Percentiles rank a stretch among this genome's conserved stretches.
Evolutionary conservation across 2,797 vertebrate genomes (phyloP).

Genomic region (Leptodactylus fallax): DNA sequence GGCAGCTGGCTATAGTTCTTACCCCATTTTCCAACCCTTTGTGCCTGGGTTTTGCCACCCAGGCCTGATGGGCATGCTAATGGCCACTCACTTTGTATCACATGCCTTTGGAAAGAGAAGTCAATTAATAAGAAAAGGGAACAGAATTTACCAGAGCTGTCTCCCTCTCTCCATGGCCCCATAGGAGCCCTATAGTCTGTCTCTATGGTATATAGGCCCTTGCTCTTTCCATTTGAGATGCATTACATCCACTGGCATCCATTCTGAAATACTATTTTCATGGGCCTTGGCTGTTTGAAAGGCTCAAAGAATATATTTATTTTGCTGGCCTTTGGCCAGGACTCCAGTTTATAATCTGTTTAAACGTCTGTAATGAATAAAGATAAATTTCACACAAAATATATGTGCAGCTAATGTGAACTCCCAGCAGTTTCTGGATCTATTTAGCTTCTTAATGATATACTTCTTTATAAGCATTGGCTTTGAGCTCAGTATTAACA

Average conservation of each 20-base stretch:
- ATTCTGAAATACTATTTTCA: conserved; percentile 1
- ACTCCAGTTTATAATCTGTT: conserved; percentile 25
- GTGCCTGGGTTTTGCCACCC: too few species aligned
- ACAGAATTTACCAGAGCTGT: too few species aligned
- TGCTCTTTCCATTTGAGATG: not conserved
- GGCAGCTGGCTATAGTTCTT: too few species aligned
- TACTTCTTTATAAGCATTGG: not conserved
- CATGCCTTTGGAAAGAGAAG: too few species aligned
- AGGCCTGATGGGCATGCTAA: too few species aligned
- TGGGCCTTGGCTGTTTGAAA: not conserved
- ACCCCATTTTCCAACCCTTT: too few species aligned
- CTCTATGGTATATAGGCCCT: not conserved
- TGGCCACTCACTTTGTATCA: too few species aligned
- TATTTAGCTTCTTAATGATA: not conserved
- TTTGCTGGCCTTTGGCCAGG: conserved; percentile 21
- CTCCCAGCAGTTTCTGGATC: not conserved
- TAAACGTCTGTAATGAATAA: conserved; percentile 33
- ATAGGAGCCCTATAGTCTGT: not conserved
- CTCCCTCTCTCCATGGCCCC: not conserved
- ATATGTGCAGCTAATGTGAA: not conserved
- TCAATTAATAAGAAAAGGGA: too few species aligned
- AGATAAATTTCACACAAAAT: conserved; percentile 32
- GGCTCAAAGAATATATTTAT: conserved; percentile 14
- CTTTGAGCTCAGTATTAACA: not conserved
- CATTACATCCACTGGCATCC: not conserved